These are phyloP conservation scores for Carposina sasakii DNA, from an alignment of 1,140 invertebrate genomes.

Conservation along the genomic window DNA sequence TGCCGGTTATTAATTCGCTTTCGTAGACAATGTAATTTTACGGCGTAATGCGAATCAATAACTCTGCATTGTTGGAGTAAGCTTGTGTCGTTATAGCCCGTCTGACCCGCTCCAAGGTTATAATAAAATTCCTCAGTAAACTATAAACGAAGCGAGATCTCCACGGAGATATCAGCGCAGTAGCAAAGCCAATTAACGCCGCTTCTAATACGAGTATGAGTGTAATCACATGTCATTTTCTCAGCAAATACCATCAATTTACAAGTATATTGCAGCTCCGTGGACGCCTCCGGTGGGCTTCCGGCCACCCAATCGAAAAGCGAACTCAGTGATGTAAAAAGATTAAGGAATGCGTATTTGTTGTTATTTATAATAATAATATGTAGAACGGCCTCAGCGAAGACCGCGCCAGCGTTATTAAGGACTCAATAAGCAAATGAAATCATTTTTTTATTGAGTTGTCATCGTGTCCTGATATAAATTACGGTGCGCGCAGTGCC, in stretches of 20 bases:
- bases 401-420: constrained; percentile 57
- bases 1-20: constrained; percentile 34
- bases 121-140: constrained; percentile 31
- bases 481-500: constrained; percentile 48
- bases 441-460: constrained; percentile 72
- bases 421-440: constrained; percentile 72
- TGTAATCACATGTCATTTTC: constrained; percentile 30
- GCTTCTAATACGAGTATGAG: constrained; percentile 23
- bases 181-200: constrained; percentile 33
- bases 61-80: constrained; percentile 29
- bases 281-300: constrained; percentile 50
- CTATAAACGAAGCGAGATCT: constrained; percentile 26
- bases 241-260: constrained; percentile 31
- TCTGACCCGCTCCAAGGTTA: constrained; percentile 22
- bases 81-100: constrained; percentile 30
- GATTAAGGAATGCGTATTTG: constrained; percentile 46
- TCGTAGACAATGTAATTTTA: constrained; percentile 46
- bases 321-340: constrained; percentile 35
- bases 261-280: constrained; percentile 28
- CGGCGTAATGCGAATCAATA: constrained; percentile 36
- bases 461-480: constrained; percentile 66
- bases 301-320: constrained; percentile 37
- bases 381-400: constrained; percentile 42
- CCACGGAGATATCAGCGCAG: constrained; percentile 18
- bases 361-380: constrained; percentile 56